Evolutionary conservation across 1,140 invertebrate species (phyloP).

Genomic region (Vanessa tameamea): DNA sequence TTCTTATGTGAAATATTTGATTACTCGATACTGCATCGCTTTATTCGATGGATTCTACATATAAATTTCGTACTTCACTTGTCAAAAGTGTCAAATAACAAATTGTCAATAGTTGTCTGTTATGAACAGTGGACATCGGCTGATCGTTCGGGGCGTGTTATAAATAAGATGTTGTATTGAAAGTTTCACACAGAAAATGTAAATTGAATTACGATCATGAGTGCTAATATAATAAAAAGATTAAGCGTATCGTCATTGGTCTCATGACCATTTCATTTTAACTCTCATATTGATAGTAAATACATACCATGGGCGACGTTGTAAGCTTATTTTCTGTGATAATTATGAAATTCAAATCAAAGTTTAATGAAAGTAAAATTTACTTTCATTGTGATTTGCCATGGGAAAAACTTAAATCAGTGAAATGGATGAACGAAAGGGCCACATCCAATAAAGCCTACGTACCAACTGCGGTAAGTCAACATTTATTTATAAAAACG

Average conservation of each 20-base stretch:
- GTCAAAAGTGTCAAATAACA: background rate
- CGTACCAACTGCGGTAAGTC: constrained; percentile 80
- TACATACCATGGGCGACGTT: constrained; percentile 71
- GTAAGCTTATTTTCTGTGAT: constrained; percentile 77
- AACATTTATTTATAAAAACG: constrained; percentile 21
- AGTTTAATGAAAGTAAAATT: constrained; percentile 74
- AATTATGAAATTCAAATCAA: constrained; percentile 79
- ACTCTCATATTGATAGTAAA: constrained; percentile 43
- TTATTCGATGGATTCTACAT: background rate
- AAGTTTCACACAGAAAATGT: constrained; percentile 53
- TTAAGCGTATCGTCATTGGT: constrained; percentile 54
- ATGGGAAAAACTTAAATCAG: constrained; percentile 69
- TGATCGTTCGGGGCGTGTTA: constrained; percentile 46
- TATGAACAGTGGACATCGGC: constrained; percentile 28
- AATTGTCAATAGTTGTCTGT: constrained; percentile 32
- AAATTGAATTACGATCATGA: constrained; percentile 69
- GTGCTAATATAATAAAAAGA: constrained; percentile 53
- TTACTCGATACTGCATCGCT: background rate
- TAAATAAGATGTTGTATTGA: constrained; percentile 45
- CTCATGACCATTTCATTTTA: constrained; percentile 71
- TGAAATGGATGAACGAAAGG: constrained; percentile 82
- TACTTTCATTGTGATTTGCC: constrained; percentile 72
- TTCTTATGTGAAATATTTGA: too few species aligned
- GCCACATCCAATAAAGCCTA: constrained; percentile 81
- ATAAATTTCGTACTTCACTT: background rate